Conservation (phyloP, 2,888 invertebrate genomes). For the Coelinius sp. region DNA sequence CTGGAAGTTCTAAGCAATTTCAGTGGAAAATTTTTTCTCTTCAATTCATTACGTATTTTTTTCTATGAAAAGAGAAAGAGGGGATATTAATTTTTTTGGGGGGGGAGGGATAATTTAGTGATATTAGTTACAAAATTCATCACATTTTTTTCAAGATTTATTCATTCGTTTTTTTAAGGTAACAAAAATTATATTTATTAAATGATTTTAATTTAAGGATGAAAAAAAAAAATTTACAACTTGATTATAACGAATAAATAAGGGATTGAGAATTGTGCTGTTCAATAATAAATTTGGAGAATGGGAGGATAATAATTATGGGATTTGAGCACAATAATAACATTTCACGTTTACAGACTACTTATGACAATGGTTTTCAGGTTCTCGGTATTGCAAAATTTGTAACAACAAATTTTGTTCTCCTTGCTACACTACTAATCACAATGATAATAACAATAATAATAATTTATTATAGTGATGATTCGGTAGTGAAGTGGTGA, state of each 20-base stretch:
- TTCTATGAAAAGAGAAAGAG: not conserved
- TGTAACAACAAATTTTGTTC: not conserved
- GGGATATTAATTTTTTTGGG: not conserved
- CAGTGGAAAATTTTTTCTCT: not conserved
- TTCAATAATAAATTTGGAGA: not conserved
- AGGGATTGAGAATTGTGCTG: not conserved
- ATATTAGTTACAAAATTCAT: not conserved
- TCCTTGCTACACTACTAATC: constrained; percentile 4
- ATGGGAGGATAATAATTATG: not conserved
- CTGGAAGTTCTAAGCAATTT: not conserved
- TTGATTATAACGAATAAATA: not conserved
- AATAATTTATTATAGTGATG: not conserved
- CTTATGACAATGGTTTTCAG: constrained; percentile 1
- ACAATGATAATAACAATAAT: constrained; percentile 1
- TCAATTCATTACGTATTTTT: not conserved
- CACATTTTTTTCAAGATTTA: not conserved
- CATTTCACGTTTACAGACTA: constrained; percentile 2
- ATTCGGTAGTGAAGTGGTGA: not conserved
- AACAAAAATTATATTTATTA: constrained; percentile 22
- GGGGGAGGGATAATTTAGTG: not conserved
- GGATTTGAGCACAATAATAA: constrained; percentile 1
- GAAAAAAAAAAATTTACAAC: constrained; percentile 10
- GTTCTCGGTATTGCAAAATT: not conserved
- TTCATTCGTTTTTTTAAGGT: constrained; percentile 4
- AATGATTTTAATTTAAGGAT: not conserved